Conservation (phyloP, 2,888 invertebrate species). For the Acronicta leporina region DNA sequence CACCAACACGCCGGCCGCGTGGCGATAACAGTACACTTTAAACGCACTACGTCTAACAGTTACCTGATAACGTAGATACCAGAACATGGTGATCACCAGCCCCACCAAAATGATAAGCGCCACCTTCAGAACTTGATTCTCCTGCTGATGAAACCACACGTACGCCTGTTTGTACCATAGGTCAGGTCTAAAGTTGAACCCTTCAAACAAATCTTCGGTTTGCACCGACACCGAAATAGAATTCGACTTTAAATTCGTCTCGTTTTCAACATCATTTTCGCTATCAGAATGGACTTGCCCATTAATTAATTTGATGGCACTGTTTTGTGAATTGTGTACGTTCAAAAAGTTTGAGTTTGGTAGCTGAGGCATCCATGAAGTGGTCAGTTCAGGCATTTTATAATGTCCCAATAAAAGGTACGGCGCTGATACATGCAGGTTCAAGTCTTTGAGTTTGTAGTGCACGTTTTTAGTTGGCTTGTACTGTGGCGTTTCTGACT, state of each 20-base stretch:
- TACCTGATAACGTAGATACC: conserved; percentile 93
- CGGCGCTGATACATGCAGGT: conserved; percentile 80
- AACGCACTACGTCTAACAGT: conserved; percentile 42
- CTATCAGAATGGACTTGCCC: conserved; percentile 76
- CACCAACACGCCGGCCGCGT: conserved; percentile 30
- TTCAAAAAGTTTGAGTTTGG: conserved; percentile 77
- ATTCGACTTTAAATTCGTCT: conserved; percentile 80
- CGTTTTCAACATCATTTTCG: conserved; percentile 80
- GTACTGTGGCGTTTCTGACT: conserved; percentile 72
- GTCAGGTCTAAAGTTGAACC: conserved; percentile 75
- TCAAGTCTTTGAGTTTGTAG: conserved; percentile 81
- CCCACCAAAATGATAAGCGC: conserved; percentile 91
- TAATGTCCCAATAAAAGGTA: conserved; percentile 91
- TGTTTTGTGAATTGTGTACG: conserved; percentile 65
- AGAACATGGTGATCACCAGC: conserved; percentile 92
- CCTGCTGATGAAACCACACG: conserved; percentile 92
- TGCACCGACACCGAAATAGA: conserved; percentile 88
- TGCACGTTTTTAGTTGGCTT: conserved; percentile 87
- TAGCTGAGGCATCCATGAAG: conserved; percentile 81
- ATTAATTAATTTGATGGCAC: conserved; percentile 77
- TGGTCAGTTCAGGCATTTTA: conserved; percentile 90
- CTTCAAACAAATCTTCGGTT: conserved; percentile 88
- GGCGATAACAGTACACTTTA: conserved; percentile 39
- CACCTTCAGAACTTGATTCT: conserved; percentile 93
- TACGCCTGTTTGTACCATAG: conserved; percentile 83